A percentile compares a stretch with the other conserved stretches of the same genome.
Evolutionary conservation across 2,888 invertebrate genomes (phyloP).

Genomic region (Blera fallax): DNA sequence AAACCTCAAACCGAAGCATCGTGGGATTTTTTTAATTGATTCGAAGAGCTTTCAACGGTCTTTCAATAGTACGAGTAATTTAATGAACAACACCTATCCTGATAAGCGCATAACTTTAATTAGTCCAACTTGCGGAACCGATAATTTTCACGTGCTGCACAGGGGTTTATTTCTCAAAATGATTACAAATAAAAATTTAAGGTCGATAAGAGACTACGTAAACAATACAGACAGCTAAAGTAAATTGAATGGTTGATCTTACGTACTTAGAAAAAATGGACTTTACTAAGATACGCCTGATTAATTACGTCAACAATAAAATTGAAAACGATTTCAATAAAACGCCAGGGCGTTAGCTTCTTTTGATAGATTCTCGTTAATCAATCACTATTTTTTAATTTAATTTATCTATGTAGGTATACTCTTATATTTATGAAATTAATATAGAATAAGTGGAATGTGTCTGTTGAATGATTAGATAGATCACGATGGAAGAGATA

Average conservation of each 20-base stretch:
- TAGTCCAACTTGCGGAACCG: not conserved
- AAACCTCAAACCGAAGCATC: no score
- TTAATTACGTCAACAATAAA: not conserved
- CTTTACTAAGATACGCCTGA: not conserved
- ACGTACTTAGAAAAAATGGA: not conserved
- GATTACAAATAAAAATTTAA: not conserved
- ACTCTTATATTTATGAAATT: no score
- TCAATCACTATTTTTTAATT: no score
- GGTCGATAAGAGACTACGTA: not conserved
- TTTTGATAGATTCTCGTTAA: no score
- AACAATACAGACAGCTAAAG: not conserved
- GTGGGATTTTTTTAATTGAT: no score
- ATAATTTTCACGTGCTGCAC: not conserved
- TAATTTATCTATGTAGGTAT: no score
- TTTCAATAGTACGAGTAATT: no score
- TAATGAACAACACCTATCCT: no score
- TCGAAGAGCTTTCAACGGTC: no score
- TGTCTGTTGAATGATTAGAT: no score
- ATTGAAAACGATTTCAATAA: not conserved
- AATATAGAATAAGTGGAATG: no score
- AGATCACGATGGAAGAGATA: no score
- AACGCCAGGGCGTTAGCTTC: not conserved
- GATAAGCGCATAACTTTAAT: not conserved
- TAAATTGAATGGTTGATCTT: not conserved
- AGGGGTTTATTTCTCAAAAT: not conserved